A percentile compares a stretch with the other conserved stretches of the same genome.
Conservation (phyloP, 1,140 invertebrate species). For the Chironomus striatipennis region DNA sequence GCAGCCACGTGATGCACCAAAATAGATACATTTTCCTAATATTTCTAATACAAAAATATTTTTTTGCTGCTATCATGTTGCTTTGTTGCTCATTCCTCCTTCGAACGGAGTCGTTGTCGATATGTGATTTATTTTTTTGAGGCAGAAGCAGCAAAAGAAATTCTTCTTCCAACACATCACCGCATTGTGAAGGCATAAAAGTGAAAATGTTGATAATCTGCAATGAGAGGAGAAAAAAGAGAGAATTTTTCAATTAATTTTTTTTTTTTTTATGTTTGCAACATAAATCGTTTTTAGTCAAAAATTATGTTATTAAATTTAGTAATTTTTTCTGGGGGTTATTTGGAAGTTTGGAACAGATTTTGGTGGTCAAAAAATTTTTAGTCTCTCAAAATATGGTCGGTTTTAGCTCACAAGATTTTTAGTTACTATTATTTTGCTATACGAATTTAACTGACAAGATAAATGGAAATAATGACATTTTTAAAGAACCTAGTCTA, state of each 20-base stretch:
- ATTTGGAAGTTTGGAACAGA: too few species aligned
- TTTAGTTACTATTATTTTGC: too few species aligned
- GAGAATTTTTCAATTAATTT: neutral
- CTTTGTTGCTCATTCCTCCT: neutral
- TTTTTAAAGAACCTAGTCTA: too few species aligned
- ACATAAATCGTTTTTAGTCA: neutral
- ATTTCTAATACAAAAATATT: neutral
- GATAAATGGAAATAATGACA: too few species aligned
- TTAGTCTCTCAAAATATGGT: too few species aligned
- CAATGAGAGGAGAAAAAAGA: neutral
- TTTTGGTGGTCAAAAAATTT: too few species aligned
- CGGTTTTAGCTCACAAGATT: too few species aligned
- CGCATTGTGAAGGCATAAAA: constrained; percentile 15
- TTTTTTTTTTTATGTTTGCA: neutral
- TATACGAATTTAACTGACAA: too few species aligned
- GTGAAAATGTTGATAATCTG: neutral
- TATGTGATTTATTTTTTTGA: neutral
- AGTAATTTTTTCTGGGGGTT: neutral
- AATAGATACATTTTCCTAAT: constrained; percentile 17
- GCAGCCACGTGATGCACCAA: constrained; percentile 14
- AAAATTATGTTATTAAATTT: neutral
- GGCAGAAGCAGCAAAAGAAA: constrained; percentile 5
- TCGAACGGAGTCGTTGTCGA: neutral
- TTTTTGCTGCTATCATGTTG: constrained; percentile 17
- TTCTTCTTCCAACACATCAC: neutral